phyloP scores from a whole-genome alignment of 1,140 invertebrate species.

The Orchestia grillus region DNA sequence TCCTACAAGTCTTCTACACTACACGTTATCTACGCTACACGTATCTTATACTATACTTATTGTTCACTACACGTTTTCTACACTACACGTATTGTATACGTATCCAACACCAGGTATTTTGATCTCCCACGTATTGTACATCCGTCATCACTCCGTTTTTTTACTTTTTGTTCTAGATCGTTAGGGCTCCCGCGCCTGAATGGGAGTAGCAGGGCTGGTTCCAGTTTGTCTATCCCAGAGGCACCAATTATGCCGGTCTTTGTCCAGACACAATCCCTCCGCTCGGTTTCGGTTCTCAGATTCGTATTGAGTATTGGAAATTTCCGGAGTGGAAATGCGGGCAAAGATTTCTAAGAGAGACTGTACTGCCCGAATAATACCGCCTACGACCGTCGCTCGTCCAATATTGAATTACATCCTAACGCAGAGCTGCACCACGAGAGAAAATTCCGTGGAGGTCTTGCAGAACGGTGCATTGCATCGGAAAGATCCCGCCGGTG shows the following conservation, averaged over 20 bases:
- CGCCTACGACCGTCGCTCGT: background rate
- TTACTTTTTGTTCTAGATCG: background rate
- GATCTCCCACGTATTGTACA: background rate
- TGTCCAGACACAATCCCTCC: background rate
- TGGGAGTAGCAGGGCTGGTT: background rate
- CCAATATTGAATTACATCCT: background rate
- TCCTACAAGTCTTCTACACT: too few species aligned
- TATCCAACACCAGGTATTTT: too few species aligned
- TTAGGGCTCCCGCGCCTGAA: background rate
- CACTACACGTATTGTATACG: too few species aligned
- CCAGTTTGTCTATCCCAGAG: background rate
- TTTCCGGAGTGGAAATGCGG: constrained; percentile 1
- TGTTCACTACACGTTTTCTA: too few species aligned
- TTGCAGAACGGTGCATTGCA: background rate
- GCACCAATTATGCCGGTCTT: constrained; percentile 16
- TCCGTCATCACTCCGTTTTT: background rate
- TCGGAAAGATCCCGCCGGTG: background rate
- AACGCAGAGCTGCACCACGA: background rate
- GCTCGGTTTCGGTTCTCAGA: background rate
- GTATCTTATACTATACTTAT: too few species aligned
- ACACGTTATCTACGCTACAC: too few species aligned
- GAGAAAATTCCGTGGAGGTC: background rate
- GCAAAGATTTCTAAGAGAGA: background rate
- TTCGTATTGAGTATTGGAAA: constrained; percentile 25
- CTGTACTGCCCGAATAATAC: background rate